Base-by-base conservation (phyloP, 1,140 invertebrate genomes). In the Littorina saxatilis region DNA sequence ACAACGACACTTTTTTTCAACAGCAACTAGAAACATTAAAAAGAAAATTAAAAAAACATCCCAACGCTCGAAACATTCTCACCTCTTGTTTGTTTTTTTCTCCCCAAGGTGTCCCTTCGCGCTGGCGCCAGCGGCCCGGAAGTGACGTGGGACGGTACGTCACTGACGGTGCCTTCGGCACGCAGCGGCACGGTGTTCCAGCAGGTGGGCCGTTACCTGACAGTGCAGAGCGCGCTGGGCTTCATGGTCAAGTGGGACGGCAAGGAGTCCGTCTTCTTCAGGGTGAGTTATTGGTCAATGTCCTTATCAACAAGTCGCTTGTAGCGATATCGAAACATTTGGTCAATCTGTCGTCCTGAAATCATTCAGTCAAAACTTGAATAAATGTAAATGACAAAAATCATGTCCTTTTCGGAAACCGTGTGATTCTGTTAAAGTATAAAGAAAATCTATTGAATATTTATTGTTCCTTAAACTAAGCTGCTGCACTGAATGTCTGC, bases 201-300 rank as follows among this genome's bases (percentile, higher is more conserved):
- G 85, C 94, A 95, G 87, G 93, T 95, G 15, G 94, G 94, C 0
- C 94, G 95, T 86, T 95, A 95, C 87, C 93, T 96, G 1, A 91
- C 95, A 13, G 92, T 96, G 15, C 89, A 96, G 37, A 96, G 96
- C 81, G 92, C 93, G 23, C 88, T 95, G 4, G 96, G 96, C 0
- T 91, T 96, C 7, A 94, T 94, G 29, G 81, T 98, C n/a, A 95
- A 95, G 85, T 98, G 96, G 96, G 93, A 94, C 82, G 89, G 90
- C 2, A 87, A 93, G 83, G 92, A 92, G 72, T 87, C 87, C 58
- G 72, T 88, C 27, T 88, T 86, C 27, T 72, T 78, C 75, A 78
- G 58, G 58, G 75, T 78, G 5, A 55, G 78, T 80, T 9, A n/a
- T n/a, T n/a, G n/a, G n/a, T n/a, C n/a, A n/a, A n/a, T n/a, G n/a